A percentile compares a stretch with the other conserved stretches of the same genome.
These are phyloP conservation scores for Myotis brandtii DNA, from an alignment of 2,113 vertebrate genomes.

Conservation along the genomic window DNA sequence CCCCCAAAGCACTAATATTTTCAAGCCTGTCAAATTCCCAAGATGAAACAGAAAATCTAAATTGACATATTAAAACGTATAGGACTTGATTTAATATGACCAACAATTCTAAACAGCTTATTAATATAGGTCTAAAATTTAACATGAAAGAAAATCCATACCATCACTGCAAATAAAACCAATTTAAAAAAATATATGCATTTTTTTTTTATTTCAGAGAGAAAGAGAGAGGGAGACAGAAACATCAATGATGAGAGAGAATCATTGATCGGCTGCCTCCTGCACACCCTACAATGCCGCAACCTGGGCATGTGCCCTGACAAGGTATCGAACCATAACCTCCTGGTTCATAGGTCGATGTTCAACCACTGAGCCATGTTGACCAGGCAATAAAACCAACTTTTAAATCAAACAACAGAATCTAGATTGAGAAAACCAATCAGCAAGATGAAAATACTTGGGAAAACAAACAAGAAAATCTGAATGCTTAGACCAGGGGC, in stretches of 20 bases:
- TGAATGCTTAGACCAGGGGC: background rate
- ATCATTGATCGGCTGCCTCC: too few species aligned
- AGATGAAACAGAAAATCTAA: slow-evolving; percentile 35
- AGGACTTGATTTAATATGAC: background rate
- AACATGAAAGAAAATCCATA: slow-evolving; percentile 25
- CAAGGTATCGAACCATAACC: too few species aligned
- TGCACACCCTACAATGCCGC: too few species aligned
- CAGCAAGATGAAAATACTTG: background rate
- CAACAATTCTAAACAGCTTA: slow-evolving; percentile 8
- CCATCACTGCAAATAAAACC: background rate
- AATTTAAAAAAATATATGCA: background rate
- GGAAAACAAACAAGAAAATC: background rate
- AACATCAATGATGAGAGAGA: too few species aligned
- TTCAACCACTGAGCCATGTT: too few species aligned
- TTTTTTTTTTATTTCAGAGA: too few species aligned
- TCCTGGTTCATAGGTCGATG: too few species aligned
- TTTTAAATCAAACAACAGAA: slow-evolving; percentile 29
- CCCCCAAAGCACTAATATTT: background rate
- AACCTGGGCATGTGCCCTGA: too few species aligned
- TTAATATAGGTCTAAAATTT: slow-evolving; percentile 25
- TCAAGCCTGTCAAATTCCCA: slow-evolving; percentile 9
- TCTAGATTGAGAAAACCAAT: background rate
- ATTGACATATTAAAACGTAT: background rate
- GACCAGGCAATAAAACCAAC: background rate
- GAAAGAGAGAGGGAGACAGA: too few species aligned